Base-by-base conservation (phyloP, 2,888 invertebrate genomes). In the Himalopsyche japonica region DNA sequence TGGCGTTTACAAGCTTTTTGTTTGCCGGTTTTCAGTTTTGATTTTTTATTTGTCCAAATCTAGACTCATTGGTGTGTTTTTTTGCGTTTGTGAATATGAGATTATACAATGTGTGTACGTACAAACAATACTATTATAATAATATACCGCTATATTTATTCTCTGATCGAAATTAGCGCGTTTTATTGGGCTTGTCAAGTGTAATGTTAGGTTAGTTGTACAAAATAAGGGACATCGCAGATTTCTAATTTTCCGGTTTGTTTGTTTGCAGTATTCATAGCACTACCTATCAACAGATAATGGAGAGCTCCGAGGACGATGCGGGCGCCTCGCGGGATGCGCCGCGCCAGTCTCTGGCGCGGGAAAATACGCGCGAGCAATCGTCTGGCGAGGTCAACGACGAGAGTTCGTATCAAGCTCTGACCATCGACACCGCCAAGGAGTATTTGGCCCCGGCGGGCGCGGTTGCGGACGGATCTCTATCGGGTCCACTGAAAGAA, bases 1-100 rank as follows among this genome's bases (percentile, higher is more conserved):
- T 93, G 93, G 93, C 93, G 93, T 93, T 92, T 92, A 92, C 92
- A 93, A 93, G 92, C 93, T 92, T 93, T 93, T 93, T 92, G 93
- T 93, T 93, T 92, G 93, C 93, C 93, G 93, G 93, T 92, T 91
- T 92, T 92, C 90, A 91, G 90, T 91, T 90, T 91, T 92, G 91
- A 92, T 91, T 90, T 90, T 90, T 91, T 91, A 83, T 85, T 91
- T 89, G 89, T 89, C 90, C 89, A 90, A 90, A 90, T 90, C 89
- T 90, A 90, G 90, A 81, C 89, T 89, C 89, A 88, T 89, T 90
- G 89, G 88, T 88, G 89, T 89, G 90, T 90, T 90, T 90, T 89
- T 89, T 90, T 90, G 90, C 91, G 90, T 89, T 90, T 90, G 91
- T 91, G 91, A 92, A 92, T 92, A 92, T 92, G 92, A 92, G 91